These are phyloP conservation scores for Esox lucius DNA, from an alignment of 2,797 vertebrate genomes.

Conservation along the genomic window DNA sequence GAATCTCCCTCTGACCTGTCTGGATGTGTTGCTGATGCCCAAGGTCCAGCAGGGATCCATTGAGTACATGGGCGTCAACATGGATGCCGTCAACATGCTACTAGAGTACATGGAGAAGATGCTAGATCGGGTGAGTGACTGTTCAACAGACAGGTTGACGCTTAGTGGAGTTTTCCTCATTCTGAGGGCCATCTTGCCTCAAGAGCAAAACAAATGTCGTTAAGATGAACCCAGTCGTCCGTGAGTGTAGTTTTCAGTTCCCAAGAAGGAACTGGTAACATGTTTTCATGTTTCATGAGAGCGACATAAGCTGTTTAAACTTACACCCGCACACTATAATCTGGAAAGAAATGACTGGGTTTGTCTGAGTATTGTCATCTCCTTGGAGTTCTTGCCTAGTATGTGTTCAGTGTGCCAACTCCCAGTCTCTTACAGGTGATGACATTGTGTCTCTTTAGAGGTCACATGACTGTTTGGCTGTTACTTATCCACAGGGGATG, in stretches of 20 bases:
- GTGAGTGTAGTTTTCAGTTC: background rate
- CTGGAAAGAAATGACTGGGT: background rate
- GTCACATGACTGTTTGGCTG: background rate
- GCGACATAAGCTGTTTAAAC: background rate
- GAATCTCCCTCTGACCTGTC: constrained; percentile 86
- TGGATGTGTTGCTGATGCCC: constrained; percentile 86
- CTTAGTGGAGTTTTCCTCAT: background rate
- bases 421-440: constrained; percentile 4
- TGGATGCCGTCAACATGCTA: constrained; percentile 87
- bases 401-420: background rate
- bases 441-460: background rate
- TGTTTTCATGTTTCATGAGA: background rate
- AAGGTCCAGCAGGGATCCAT: constrained; percentile 82
- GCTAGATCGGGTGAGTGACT: constrained; percentile 80
- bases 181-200: background rate
- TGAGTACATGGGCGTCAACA: constrained; percentile 91
- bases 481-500: constrained; percentile 8
- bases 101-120: constrained; percentile 87
- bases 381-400: background rate
- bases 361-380: background rate
- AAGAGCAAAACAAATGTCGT: too few relatives aligned
- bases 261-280: background rate
- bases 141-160: background rate
- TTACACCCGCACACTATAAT: background rate
- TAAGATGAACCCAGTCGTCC: background rate